Evolutionary conservation across 2,888 invertebrate species (phyloP).

Genomic region (Scaeva pyrastri): DNA sequence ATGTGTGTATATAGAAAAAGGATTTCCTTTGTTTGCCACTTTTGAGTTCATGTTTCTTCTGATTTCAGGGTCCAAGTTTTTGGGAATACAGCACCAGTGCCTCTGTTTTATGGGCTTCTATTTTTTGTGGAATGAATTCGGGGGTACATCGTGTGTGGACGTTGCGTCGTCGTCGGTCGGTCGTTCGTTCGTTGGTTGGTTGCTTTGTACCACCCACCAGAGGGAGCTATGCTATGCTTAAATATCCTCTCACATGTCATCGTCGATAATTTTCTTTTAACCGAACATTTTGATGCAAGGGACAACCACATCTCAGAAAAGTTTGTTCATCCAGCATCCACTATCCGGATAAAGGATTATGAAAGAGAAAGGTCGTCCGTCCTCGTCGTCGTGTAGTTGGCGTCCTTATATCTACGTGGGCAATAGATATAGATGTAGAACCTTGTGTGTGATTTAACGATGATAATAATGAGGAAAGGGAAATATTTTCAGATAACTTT

Average conservation of each 20-base stretch:
- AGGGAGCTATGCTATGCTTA: constrained; percentile 34
- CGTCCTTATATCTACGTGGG: constrained; percentile 2
- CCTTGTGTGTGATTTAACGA: constrained; percentile 19
- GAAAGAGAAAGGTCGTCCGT: constrained; percentile 47
- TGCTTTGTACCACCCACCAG: neutral
- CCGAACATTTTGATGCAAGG: constrained; percentile 74
- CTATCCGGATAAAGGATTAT: constrained; percentile 68
- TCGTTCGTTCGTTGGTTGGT: constrained; percentile 28
- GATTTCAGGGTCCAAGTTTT: constrained; percentile 49
- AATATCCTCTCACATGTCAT: constrained; percentile 73
- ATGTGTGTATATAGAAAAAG: constrained; percentile 60
- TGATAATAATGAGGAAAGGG: constrained; percentile 37
- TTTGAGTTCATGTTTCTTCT: constrained; percentile 64
- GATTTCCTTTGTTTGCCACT: constrained; percentile 70
- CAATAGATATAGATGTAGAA: neutral
- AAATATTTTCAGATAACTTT: constrained; percentile 68
- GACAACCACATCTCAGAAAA: constrained; percentile 73
- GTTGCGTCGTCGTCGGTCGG: constrained; percentile 12
- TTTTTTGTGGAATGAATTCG: neutral
- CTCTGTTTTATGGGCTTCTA: neutral
- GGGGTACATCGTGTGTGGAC: constrained; percentile 10
- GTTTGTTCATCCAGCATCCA: constrained; percentile 42
- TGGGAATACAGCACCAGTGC: neutral
- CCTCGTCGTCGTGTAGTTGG: too few relatives aligned
- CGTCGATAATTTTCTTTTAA: constrained; percentile 75